Conservation (phyloP, 2,888 invertebrate genomes). For the Oegoconia quadripuncta region DNA sequence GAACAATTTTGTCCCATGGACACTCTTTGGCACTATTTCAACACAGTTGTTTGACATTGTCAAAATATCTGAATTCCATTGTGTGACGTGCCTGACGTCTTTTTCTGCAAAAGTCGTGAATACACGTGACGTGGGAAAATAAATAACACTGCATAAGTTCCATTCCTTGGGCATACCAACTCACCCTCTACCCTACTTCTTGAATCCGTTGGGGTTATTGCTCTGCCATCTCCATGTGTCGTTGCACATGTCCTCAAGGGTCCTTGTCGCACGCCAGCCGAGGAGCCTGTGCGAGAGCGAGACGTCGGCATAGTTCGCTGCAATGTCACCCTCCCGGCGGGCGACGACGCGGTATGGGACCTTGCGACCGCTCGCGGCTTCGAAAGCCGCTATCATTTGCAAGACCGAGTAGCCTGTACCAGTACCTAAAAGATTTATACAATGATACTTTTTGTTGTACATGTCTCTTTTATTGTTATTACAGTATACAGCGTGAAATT, state of each 20-base stretch:
- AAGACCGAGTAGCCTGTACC: slow-evolving; percentile 92
- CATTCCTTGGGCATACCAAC: too few relatives aligned
- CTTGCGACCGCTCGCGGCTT: slow-evolving; percentile 84
- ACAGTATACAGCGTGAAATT: too few relatives aligned
- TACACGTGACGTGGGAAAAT: too few relatives aligned
- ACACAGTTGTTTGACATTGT: too few relatives aligned
- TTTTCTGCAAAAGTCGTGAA: too few relatives aligned
- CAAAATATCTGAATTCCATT: too few relatives aligned
- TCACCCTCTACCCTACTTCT: slow-evolving; percentile 22
- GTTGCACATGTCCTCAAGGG: slow-evolving; percentile 89
- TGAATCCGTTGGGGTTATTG: slow-evolving; percentile 87
- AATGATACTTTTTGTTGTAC: too few relatives aligned
- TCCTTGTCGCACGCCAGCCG: slow-evolving; percentile 89
- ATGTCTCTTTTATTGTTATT: too few relatives aligned
- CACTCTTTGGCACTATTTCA: too few relatives aligned
- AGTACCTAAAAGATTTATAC: slow-evolving; percentile 65
- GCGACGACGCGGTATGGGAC: slow-evolving; percentile 85
- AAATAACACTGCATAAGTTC: too few relatives aligned
- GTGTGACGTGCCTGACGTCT: too few relatives aligned
- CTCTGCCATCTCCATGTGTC: slow-evolving; percentile 95
- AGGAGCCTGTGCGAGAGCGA: slow-evolving; percentile 86
- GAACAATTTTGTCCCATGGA: too few relatives aligned
- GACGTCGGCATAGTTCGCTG: slow-evolving; percentile 91
- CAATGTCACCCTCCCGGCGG: slow-evolving; percentile 91
- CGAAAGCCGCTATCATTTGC: slow-evolving; percentile 90